These are phyloP conservation scores for Gonatopus flavifemur DNA, from an alignment of 1,140 invertebrate genomes.

Conservation along the genomic window DNA sequence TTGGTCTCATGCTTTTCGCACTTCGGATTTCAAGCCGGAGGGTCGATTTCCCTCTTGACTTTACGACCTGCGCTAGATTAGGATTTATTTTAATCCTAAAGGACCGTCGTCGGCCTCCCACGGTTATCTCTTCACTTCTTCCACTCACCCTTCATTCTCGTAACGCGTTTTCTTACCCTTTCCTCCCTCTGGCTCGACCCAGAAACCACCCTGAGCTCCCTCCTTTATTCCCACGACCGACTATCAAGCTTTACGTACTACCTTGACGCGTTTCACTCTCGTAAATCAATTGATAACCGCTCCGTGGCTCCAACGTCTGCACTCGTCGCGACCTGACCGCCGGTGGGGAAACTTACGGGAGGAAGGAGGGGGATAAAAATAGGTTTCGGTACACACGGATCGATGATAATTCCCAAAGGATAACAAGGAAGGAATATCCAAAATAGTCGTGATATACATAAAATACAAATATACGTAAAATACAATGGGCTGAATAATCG, in stretches of 20 bases:
- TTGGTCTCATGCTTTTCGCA: not conserved
- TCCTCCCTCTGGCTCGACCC: not conserved
- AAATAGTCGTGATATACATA: too few relatives aligned
- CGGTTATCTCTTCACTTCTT: conserved; percentile 2
- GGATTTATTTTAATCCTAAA: conserved; percentile 46
- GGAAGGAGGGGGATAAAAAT: not conserved
- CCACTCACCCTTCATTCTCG: not conserved
- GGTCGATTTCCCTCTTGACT: conserved; percentile 29
- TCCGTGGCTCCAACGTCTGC: too few relatives aligned
- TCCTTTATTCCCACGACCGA: conserved; percentile 1
- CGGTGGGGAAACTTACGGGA: too few relatives aligned
- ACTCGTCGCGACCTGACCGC: conserved; percentile 13
- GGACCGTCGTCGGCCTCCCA: conserved; percentile 13
- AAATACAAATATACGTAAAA: too few relatives aligned
- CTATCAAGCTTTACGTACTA: conserved; percentile 13
- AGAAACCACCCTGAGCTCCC: not conserved
- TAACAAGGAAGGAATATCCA: not conserved
- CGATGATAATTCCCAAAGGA: not conserved
- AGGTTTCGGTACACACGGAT: not conserved
- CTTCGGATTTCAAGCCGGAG: not conserved
- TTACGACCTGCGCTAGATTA: conserved; percentile 37
- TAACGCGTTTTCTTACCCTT: not conserved
- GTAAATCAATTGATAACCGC: conserved; percentile 39
- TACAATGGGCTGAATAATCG: too few relatives aligned
- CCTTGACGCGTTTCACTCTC: conserved; percentile 16